A percentile compares a stretch with the other conserved stretches of the same genome.
Conservation (phyloP, 2,797 vertebrate genomes). For the Morus bassanus region DNA sequence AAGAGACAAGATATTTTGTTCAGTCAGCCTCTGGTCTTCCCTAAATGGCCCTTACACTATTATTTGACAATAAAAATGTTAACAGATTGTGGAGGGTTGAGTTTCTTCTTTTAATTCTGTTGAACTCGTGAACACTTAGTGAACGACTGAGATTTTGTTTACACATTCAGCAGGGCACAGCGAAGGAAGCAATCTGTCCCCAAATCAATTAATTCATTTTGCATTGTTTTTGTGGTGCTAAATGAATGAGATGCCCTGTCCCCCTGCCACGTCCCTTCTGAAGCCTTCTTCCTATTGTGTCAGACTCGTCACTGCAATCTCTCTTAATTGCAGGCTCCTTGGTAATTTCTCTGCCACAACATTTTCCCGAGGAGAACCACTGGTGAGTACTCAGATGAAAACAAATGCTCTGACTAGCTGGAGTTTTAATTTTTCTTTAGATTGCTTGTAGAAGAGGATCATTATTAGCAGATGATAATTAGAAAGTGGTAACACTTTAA, state of each 20-base stretch:
- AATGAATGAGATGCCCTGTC: constrained; percentile 51
- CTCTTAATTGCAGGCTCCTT: constrained; percentile 66
- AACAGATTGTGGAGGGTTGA: background rate
- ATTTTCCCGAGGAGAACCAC: constrained; percentile 21
- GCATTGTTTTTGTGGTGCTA: constrained; percentile 54
- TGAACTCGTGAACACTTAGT: background rate
- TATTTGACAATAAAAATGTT: background rate
- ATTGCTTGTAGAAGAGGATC: constrained; percentile 56
- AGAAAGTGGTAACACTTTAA: constrained; percentile 56
- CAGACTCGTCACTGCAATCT: constrained; percentile 53
- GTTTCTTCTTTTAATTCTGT: constrained; percentile 27
- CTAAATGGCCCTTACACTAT: background rate
- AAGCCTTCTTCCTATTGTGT: constrained; percentile 49
- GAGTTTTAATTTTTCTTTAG: constrained; percentile 53
- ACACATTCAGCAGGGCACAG: constrained; percentile 53
- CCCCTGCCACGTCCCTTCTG: background rate
- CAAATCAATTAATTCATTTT: constrained; percentile 68
- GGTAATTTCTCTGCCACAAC: constrained; percentile 41
- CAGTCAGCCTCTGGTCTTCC: background rate
- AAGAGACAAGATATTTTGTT: background rate
- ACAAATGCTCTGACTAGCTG: constrained; percentile 51
- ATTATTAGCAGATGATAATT: constrained; percentile 68
- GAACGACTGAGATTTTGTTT: constrained; percentile 63
- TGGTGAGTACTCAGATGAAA: constrained; percentile 48
- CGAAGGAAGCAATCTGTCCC: constrained; percentile 63